These are phyloP conservation scores for Cosmorhoe ocellata DNA, from an alignment of 2,888 invertebrate species.

Conservation along the genomic window DNA sequence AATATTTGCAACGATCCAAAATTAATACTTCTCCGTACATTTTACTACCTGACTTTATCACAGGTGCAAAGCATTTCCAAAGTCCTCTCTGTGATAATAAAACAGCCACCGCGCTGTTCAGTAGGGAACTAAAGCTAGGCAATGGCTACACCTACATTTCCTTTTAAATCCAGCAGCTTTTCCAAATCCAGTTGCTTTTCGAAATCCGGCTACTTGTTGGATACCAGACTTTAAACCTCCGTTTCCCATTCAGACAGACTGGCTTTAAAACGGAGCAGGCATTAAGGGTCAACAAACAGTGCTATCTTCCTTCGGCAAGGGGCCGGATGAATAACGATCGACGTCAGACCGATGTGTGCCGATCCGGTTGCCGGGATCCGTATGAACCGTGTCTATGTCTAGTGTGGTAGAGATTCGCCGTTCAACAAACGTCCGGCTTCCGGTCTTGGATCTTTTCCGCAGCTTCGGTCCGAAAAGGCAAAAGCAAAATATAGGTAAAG, in stretches of 20 bases:
- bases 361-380: conserved; percentile 51
- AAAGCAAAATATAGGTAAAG: too few relatives aligned
- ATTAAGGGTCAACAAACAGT: conserved; percentile 62
- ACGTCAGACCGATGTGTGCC: conserved; percentile 80
- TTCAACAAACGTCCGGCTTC: conserved; percentile 8
- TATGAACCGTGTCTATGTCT: conserved; percentile 9
- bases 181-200: not conserved
- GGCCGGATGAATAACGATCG: conserved; percentile 78
- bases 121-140: too few relatives aligned
- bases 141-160: too few relatives aligned
- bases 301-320: conserved; percentile 63
- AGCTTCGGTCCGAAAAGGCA: not conserved
- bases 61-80: too few relatives aligned
- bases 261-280: conserved; percentile 39
- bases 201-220: conserved; percentile 6
- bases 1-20: conserved; percentile 24
- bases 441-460: conserved; percentile 3
- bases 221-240: conserved; percentile 16
- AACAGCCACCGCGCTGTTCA: too few relatives aligned
- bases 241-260: conserved; percentile 18
- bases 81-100: too few relatives aligned
- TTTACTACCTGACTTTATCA: too few relatives aligned
- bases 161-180: not conserved
- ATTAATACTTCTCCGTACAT: conserved; percentile 11
- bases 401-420: conserved; percentile 9